Conservation (phyloP, 2,113 vertebrate genomes). For the Poeciliopsis occidentalis region DNA sequence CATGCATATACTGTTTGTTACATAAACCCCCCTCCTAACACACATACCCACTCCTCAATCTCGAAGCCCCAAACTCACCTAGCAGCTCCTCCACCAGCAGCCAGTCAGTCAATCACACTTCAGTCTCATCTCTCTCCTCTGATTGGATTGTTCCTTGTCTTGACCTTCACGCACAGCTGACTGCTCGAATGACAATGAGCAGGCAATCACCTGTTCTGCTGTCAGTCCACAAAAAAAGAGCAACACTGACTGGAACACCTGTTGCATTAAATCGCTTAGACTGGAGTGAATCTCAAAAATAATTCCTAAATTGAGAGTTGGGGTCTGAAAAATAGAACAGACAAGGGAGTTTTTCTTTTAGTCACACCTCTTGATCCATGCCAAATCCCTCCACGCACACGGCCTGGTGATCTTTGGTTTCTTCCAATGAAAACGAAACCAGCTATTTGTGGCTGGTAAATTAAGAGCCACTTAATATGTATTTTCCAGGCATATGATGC, state of each 20-base stretch:
- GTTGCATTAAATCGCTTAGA: slow-evolving; percentile 46
- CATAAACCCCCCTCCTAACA: not conserved
- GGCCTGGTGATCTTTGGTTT: not conserved
- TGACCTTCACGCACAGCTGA: slow-evolving; percentile 72
- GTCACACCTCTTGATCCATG: slow-evolving; percentile 10
- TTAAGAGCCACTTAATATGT: too few relatives aligned
- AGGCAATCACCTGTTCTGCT: slow-evolving; percentile 55
- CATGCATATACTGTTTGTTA: slow-evolving; percentile 68
- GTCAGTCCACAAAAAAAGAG: slow-evolving; percentile 34
- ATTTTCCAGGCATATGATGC: too few relatives aligned
- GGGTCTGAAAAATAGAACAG: slow-evolving; percentile 23
- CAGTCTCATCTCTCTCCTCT: slow-evolving; percentile 60
- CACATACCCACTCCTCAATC: slow-evolving; percentile 2
- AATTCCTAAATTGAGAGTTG: slow-evolving; percentile 17
- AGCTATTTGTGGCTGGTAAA: too few relatives aligned
- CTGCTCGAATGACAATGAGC: slow-evolving; percentile 66
- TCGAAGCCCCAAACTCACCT: too few relatives aligned
- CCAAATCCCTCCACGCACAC: not conserved
- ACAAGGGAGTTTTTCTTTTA: slow-evolving; percentile 20
- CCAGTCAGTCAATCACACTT: slow-evolving; percentile 69
- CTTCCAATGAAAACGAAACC: not conserved
- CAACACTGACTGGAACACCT: slow-evolving; percentile 43
- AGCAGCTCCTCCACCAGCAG: not conserved
- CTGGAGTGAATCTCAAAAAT: slow-evolving; percentile 36
- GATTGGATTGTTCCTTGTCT: slow-evolving; percentile 72